A percentile compares a stretch with the other conserved stretches of the same genome.
These are phyloP conservation scores for Troides oblongomaculatus DNA, from an alignment of 2,888 invertebrate genomes.

Conservation along the genomic window DNA sequence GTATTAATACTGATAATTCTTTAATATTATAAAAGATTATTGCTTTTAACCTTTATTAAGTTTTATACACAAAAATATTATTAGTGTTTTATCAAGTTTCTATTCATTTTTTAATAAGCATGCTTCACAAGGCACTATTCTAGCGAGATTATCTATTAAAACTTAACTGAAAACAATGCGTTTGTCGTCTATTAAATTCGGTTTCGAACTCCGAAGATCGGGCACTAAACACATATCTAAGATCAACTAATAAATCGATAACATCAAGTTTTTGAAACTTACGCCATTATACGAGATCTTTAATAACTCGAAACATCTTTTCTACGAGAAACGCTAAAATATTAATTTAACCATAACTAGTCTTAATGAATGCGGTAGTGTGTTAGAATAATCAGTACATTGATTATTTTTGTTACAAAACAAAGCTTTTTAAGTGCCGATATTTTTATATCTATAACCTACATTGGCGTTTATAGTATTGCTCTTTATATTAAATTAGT, in stretches of 20 bases:
- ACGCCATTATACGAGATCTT: constrained; percentile 39
- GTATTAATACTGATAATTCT: constrained; percentile 62
- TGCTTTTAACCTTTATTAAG: constrained; percentile 55
- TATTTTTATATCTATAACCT: constrained; percentile 51
- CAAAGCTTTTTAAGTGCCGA: constrained; percentile 50
- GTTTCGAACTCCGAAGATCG: constrained; percentile 69
- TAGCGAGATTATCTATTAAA: constrained; percentile 67
- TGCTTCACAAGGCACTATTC: constrained; percentile 79
- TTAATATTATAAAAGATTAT: constrained; percentile 65
- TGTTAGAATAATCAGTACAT: constrained; percentile 28
- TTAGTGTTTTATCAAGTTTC: constrained; percentile 55
- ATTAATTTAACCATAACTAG: constrained; percentile 46
- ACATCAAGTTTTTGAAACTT: constrained; percentile 51
- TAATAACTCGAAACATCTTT: constrained; percentile 44
- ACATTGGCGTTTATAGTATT: constrained; percentile 75
- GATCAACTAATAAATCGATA: constrained; percentile 65
- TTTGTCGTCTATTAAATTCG: constrained; percentile 74
- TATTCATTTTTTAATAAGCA: constrained; percentile 62
- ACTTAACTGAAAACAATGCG: constrained; percentile 57
- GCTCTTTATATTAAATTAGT: constrained; percentile 50
- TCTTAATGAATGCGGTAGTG: constrained; percentile 42
- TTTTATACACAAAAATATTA: constrained; percentile 70
- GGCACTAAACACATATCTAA: constrained; percentile 69
- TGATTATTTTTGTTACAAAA: constrained; percentile 38
- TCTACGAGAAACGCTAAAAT: constrained; percentile 50